Evolutionary conservation across 2,888 invertebrate species (phyloP), one percentile per base, ranked within the genome.

Genomic region (Hemithea aestivaria): DNA sequence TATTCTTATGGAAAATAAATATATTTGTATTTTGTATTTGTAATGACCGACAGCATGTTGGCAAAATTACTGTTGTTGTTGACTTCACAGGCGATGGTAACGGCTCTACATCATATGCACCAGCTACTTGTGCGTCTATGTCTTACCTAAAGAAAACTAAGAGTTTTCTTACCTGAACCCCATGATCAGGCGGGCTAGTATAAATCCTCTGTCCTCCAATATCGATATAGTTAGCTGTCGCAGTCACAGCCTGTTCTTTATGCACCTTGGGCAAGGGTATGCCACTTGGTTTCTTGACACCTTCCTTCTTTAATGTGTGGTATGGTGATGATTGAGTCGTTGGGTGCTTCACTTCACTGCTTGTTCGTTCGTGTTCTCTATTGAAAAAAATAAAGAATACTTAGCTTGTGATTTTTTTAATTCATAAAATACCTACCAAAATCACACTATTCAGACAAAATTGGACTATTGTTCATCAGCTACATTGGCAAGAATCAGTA

Each of bases 121-220:
- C n/a, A n/a, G n/a, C n/a, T n/a, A n/a, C n/a, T n/a, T n/a, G n/a
- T n/a, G n/a, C n/a, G n/a, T n/a, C n/a, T n/a, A n/a, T n/a, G n/a
- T n/a, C n/a, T n/a, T n/a, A n/a, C n/a, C n/a, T 2, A 26, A 32
- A 2, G 1, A 3, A 10, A 29, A n/a, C n/a, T 0, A 21, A n/a
- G 12, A 16, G 7, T n/a, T 8, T 6, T 10, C 16, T 45, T 60
- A 88, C 88, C 80, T 88, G 87, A 47, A 87, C 87, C 8, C 87
- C 84, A 66, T 87, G 83, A 43, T 85, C 87, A 35, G 87, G 84
- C n/a, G 87, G 83, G 45, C 83, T 82, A 1, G 83, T 85, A 42
- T 87, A 88, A 23, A 87, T 84, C 59, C 85, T 77, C 58, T 87
- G 87, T 1, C 87, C 87, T 3, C 85, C 87, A 35, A 87, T 82